Evolutionary conservation across 1,140 invertebrate genomes (phyloP).

Genomic region (Episyrphus balteatus): DNA sequence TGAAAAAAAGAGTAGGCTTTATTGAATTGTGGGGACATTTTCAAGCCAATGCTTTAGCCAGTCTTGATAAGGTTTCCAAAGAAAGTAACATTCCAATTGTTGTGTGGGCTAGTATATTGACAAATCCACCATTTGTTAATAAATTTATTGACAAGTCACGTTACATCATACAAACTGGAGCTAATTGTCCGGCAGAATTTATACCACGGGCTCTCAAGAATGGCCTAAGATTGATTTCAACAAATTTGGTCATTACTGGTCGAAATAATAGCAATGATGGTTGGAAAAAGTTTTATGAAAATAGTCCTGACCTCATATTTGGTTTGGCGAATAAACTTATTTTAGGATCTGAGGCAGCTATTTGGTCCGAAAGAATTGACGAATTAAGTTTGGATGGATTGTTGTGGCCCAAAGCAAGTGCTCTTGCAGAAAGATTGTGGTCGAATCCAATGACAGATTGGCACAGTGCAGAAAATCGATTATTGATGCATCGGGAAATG

Average conservation of each 20-base stretch:
- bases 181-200: conserved; percentile 46
- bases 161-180: conserved; percentile 78
- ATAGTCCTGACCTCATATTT: conserved; percentile 51
- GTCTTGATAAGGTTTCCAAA: conserved; percentile 41
- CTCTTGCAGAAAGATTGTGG: conserved; percentile 72
- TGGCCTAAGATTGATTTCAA: conserved; percentile 63
- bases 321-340: conserved; percentile 42
- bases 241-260: conserved; percentile 71
- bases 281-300: conserved; percentile 77
- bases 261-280: conserved; percentile 61
- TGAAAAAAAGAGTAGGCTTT: conserved; percentile 50
- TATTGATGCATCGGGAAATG: conserved; percentile 58
- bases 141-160: conserved; percentile 55
- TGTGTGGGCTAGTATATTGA: conserved; percentile 74
- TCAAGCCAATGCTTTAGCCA: conserved; percentile 52
- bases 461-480: conserved; percentile 53
- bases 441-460: conserved; percentile 49
- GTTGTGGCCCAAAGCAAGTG: conserved; percentile 68
- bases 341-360: conserved; percentile 62
- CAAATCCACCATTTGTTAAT: conserved; percentile 51
- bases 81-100: conserved; percentile 45
- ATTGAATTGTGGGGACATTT: conserved; percentile 67
- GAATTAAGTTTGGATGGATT: conserved; percentile 50
- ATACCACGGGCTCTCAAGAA: conserved; percentile 55
- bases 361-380: conserved; percentile 74